A percentile compares a stretch with the other conserved stretches of the same genome.
phyloP scores from a whole-genome alignment of 30 jellyfish, hydroid and myxozoan species.

The Haliclystus octoradiatus region DNA sequence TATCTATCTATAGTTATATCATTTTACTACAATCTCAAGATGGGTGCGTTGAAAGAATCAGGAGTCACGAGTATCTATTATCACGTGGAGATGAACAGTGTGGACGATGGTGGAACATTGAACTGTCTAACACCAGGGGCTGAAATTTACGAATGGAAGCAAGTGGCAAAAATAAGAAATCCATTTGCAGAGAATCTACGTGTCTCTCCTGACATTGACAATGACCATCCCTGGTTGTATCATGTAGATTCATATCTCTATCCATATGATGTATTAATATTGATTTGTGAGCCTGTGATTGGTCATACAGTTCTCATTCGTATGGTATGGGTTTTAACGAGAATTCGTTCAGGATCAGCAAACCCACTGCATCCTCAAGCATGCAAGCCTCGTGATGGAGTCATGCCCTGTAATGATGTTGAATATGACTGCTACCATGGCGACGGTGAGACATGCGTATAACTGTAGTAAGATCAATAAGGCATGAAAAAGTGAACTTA shows the following conservation, averaged over 20 bases:
- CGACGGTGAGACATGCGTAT: background rate
- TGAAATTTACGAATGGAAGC: background rate
- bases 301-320: background rate
- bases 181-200: background rate
- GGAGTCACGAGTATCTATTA: background rate
- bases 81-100: background rate
- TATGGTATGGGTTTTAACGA: background rate
- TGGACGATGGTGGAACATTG: background rate
- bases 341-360: background rate
- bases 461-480: background rate
- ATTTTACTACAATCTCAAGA: background rate
- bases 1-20: background rate
- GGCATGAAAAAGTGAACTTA: background rate
- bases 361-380: background rate
- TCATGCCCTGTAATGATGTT: background rate
- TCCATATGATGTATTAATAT: background rate
- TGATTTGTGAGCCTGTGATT: background rate
- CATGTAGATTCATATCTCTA: background rate
- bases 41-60: background rate
- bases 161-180: background rate
- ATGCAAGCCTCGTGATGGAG: background rate
- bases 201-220: background rate
- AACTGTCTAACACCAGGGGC: background rate
- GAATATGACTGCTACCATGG: background rate
- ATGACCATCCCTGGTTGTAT: background rate